These are phyloP conservation scores for Larimichthys polyactis DNA, from an alignment of 2,113 vertebrate species.

Conservation along the genomic window DNA sequence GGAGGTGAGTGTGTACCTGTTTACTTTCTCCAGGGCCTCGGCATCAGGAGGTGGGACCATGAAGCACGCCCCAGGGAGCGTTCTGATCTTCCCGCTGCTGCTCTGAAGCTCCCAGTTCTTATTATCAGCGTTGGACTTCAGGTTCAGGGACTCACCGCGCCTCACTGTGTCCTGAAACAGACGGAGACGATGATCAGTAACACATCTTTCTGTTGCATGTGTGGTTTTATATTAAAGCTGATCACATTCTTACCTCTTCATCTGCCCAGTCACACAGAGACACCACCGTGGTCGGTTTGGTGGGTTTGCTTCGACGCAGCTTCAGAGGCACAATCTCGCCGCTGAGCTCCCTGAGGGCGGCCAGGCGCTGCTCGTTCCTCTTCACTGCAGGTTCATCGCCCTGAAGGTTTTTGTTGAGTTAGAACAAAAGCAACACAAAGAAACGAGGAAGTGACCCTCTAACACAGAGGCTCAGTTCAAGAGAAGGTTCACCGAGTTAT, in stretches of 20 bases:
- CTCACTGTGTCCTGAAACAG: slow-evolving; percentile 85
- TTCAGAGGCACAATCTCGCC: slow-evolving; percentile 86
- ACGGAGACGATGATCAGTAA: neutral
- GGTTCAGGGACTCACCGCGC: slow-evolving; percentile 83
- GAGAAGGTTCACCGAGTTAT: no score
- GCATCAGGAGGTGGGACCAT: slow-evolving; percentile 89
- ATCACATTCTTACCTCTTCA: slow-evolving; percentile 79
- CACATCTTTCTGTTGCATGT: neutral
- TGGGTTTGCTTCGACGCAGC: slow-evolving; percentile 78
- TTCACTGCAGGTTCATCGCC: slow-evolving; percentile 88
- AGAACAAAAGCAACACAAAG: neutral
- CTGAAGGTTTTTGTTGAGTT: slow-evolving; percentile 67
- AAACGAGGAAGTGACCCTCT: neutral
- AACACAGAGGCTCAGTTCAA: no score
- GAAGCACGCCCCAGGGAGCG: slow-evolving; percentile 90
- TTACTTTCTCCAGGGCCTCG: slow-evolving; percentile 84
- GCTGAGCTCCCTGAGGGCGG: slow-evolving; percentile 85
- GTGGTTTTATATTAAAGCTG: neutral
- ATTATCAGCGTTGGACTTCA: slow-evolving; percentile 87
- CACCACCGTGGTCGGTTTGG: slow-evolving; percentile 79
- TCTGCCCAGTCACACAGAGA: slow-evolving; percentile 93
- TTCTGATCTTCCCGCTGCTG: slow-evolving; percentile 77
- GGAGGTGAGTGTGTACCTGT: slow-evolving; percentile 79
- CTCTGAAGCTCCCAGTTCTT: slow-evolving; percentile 90
- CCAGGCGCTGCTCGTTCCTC: slow-evolving; percentile 86